Percentiles rank a stretch among this genome's conserved stretches.
These are phyloP conservation scores for Pterocles burchelli DNA, from an alignment of 2,113 vertebrate species.

Conservation along the genomic window DNA sequence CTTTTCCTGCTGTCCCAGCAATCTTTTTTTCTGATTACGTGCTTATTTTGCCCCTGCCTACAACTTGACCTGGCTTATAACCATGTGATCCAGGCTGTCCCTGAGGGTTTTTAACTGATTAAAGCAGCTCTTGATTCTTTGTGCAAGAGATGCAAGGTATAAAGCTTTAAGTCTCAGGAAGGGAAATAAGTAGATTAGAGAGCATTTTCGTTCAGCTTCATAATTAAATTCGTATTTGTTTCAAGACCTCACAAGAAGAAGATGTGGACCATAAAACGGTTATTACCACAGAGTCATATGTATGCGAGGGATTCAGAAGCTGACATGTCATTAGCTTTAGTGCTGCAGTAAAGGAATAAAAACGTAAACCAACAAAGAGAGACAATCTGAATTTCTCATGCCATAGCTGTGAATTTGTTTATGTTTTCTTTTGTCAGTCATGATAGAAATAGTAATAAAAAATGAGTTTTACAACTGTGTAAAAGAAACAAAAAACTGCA, in stretches of 20 bases:
- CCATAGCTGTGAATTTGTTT: not conserved
- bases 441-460: not conserved
- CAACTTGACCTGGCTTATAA: slow-evolving; percentile 5
- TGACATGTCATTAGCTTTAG: not conserved
- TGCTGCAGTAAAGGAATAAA: not conserved
- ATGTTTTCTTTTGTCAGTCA: not conserved
- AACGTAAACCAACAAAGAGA: not conserved
- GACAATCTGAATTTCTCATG: not conserved
- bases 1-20: slow-evolving; percentile 40
- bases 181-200: not conserved
- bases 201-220: not conserved
- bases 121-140: not conserved
- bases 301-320: not conserved
- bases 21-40: not conserved
- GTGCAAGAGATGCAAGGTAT: not conserved
- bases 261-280: not conserved
- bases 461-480: not conserved
- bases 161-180: not conserved
- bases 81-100: not conserved
- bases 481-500: not conserved
- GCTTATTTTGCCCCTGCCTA: not conserved
- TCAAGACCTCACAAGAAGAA: not conserved
- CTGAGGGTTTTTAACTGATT: not conserved
- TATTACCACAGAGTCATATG: not conserved
- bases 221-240: not conserved